Percentiles rank a stretch among this genome's conserved stretches.
phyloP scores from a whole-genome alignment of 2,888 invertebrate genomes.

The Ormyrus thymus region DNA sequence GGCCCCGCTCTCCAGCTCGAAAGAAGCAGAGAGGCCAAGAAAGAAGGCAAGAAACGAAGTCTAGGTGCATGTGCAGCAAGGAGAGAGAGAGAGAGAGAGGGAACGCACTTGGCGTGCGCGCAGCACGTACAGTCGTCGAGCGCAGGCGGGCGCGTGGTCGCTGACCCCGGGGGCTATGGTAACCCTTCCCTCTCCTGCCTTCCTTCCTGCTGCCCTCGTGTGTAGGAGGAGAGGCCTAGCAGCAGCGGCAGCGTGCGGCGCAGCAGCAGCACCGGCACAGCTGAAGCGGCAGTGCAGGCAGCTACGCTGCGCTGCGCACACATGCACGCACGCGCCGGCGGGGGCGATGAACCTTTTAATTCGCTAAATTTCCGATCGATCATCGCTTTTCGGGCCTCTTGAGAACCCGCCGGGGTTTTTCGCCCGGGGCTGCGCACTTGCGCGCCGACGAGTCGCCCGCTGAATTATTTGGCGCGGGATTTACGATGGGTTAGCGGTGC shows the following conservation, averaged over 20 bases:
- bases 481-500: too few relatives aligned
- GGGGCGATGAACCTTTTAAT: constrained; percentile 67
- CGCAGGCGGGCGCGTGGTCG: constrained; percentile 55
- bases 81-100: constrained; percentile 10
- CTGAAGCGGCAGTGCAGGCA: background rate
- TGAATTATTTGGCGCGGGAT: constrained; percentile 35
- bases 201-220: constrained; percentile 41
- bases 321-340: constrained; percentile 42
- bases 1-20: background rate
- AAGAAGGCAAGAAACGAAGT: constrained; percentile 24
- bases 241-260: constrained; percentile 1
- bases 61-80: background rate
- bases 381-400: constrained; percentile 46
- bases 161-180: constrained; percentile 59
- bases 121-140: constrained; percentile 18
- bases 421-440: background rate
- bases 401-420: constrained; percentile 9
- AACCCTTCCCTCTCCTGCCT: constrained; percentile 55
- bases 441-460: constrained; percentile 1
- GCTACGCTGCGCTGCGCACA: constrained; percentile 1
- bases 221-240: constrained; percentile 32
- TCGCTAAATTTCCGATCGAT: constrained; percentile 57
- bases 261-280: too few relatives aligned
- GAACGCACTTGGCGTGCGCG: constrained; percentile 35
- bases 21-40: background rate